Conservation (phyloP, 2,888 invertebrate species). For the Aspidiotus destructor region DNA sequence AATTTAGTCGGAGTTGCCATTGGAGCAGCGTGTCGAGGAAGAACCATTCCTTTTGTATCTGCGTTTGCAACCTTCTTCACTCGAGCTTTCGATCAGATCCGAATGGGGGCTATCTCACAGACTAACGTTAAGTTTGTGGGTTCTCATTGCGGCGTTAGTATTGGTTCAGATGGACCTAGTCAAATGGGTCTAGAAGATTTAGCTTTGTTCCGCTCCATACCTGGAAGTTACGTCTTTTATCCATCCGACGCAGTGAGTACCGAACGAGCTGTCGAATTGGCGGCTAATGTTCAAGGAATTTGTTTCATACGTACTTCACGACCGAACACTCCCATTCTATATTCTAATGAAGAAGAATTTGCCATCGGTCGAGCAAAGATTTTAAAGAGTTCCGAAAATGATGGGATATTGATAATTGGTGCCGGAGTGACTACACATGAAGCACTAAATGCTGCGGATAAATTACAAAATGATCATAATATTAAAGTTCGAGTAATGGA, state of each 20-base stretch:
- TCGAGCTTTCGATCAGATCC: slow-evolving; percentile 94
- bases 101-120: slow-evolving; percentile 99
- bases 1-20: slow-evolving; percentile 93
- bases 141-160: slow-evolving; percentile 95
- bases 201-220: slow-evolving; percentile 86
- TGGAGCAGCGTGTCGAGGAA: slow-evolving; percentile 84
- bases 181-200: slow-evolving; percentile 99
- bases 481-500: slow-evolving; percentile 77
- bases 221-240: slow-evolving; percentile 61
- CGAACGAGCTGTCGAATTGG: slow-evolving; percentile 89
- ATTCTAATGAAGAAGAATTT: slow-evolving; percentile 73
- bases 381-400: slow-evolving; percentile 61
- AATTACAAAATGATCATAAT: slow-evolving; percentile 55
- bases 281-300: slow-evolving; percentile 88
- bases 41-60: slow-evolving; percentile 87
- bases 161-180: slow-evolving; percentile 97
- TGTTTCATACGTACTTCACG: slow-evolving; percentile 94
- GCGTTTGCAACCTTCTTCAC: slow-evolving; percentile 98
- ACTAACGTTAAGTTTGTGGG: slow-evolving; percentile 93
- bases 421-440: slow-evolving; percentile 91
- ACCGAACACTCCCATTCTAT: slow-evolving; percentile 78
- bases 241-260: slow-evolving; percentile 84
- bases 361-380: slow-evolving; percentile 70
- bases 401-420: slow-evolving; percentile 79
- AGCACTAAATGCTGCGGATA: slow-evolving; percentile 71